Evolutionary conservation across 2,888 invertebrate species (phyloP).

Genomic region (Pseudococcus viburni): DNA sequence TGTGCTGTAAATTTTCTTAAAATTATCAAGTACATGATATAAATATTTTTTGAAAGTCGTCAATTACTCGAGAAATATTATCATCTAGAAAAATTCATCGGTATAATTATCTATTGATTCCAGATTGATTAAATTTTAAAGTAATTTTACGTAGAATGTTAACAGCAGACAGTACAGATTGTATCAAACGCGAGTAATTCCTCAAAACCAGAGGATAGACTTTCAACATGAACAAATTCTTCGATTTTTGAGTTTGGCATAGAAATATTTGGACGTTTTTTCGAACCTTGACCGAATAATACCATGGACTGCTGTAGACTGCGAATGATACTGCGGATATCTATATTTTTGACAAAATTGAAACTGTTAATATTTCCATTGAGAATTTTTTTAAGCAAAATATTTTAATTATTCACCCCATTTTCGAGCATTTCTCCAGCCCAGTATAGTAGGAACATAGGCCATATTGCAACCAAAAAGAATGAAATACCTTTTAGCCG

Average conservation of each 20-base stretch:
- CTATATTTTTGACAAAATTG: background rate
- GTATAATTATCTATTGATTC: too few species aligned
- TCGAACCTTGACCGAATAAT: background rate
- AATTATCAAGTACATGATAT: too few species aligned
- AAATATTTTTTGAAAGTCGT: too few species aligned
- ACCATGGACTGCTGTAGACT: background rate
- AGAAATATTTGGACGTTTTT: background rate
- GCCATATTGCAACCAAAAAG: background rate
- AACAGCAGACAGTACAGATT: background rate
- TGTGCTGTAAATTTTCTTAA: too few species aligned
- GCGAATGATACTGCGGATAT: background rate
- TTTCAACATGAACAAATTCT: background rate
- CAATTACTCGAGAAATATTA: too few species aligned
- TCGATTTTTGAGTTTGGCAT: background rate
- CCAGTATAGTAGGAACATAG: background rate
- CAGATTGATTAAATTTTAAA: background rate
- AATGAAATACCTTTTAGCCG: background rate
- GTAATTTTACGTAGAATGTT: background rate
- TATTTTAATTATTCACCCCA: background rate
- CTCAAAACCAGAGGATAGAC: background rate
- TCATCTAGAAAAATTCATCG: too few species aligned
- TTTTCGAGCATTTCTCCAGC: background rate
- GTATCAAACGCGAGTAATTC: background rate
- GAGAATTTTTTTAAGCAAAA: too few species aligned
- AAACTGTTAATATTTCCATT: background rate